A percentile compares a stretch with the other conserved stretches of the same genome.
These are phyloP conservation scores for Actinia equina DNA, from an alignment of 64 coral and sea anemone species.

Conservation along the genomic window DNA sequence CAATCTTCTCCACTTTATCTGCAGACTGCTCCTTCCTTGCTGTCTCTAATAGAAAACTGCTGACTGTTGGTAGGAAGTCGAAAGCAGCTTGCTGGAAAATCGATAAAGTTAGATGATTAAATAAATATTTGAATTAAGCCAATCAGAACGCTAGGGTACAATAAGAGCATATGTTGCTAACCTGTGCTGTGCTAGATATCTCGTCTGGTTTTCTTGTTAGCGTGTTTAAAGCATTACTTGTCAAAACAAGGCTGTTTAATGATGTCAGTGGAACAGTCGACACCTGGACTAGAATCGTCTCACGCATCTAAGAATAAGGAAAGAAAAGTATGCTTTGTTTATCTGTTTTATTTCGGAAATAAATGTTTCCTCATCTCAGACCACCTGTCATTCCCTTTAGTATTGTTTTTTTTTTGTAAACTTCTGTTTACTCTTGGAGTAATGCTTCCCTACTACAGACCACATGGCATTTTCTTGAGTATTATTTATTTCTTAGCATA, in stretches of 20 bases:
- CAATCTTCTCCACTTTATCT: not conserved
- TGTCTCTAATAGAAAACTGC: not conserved
- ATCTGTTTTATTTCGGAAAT: no score
- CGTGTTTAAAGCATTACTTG: not conserved
- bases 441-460: no score
- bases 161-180: not conserved
- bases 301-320: not conserved
- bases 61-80: not conserved
- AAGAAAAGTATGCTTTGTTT: not conserved
- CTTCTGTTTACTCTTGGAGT: no score
- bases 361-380: no score
- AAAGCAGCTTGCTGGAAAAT: not conserved
- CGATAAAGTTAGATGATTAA: no score
- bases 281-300: not conserved
- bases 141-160: no score
- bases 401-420: no score
- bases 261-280: not conserved
- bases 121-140: no score
- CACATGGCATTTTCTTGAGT: no score
- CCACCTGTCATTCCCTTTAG: no score
- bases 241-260: not conserved
- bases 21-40: not conserved
- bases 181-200: slow-evolving; percentile 24
- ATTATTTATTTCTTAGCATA: no score
- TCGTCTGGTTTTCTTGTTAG: not conserved